phyloP scores from a whole-genome alignment of 1,140 invertebrate species.

The Lepeophtheirus salmonis region DNA sequence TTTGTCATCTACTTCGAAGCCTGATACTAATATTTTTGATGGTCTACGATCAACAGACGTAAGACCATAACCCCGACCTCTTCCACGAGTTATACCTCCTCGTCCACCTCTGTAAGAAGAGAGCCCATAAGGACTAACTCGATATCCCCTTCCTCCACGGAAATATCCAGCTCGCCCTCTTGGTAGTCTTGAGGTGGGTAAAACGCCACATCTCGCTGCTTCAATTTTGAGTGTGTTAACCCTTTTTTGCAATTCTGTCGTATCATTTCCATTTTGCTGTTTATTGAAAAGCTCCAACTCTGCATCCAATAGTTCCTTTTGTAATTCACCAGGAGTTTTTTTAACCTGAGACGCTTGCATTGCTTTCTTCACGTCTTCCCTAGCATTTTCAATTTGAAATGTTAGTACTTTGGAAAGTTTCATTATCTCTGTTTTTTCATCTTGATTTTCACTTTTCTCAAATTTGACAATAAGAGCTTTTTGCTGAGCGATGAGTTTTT shows the following conservation, averaged over 20 bases:
- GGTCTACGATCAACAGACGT: conserved; percentile 57
- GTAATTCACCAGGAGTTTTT: conserved; percentile 28
- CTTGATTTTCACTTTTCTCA: conserved; percentile 40
- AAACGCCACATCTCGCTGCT: conserved; percentile 24
- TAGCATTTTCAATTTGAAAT: conserved; percentile 50
- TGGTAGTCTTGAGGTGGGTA: conserved; percentile 24
- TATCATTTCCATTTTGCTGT: conserved; percentile 50
- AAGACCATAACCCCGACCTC: conserved; percentile 17
- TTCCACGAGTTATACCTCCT: conserved; percentile 3
- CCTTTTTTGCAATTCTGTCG: conserved; percentile 46
- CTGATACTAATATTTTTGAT: conserved; percentile 53
- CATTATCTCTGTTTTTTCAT: conserved; percentile 45
- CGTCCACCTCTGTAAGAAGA: not conserved
- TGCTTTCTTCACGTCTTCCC: conserved; percentile 37
- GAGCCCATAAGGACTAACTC: not conserved
- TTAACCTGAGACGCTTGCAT: conserved; percentile 11
- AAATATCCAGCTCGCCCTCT: conserved; percentile 19
- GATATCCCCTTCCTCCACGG: conserved; percentile 8
- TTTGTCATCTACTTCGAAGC: conserved; percentile 49
- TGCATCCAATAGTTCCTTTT: conserved; percentile 65
- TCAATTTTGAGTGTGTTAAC: conserved; percentile 21
- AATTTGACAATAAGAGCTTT: conserved; percentile 49
- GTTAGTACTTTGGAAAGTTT: conserved; percentile 52
- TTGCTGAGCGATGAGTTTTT: conserved; percentile 56
- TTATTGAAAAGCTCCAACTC: conserved; percentile 68